A percentile compares a stretch with the other conserved stretches of the same genome.
These are phyloP conservation scores for Macroramphosus scolopax DNA, from an alignment of 2,797 vertebrate species.

Conservation along the genomic window DNA sequence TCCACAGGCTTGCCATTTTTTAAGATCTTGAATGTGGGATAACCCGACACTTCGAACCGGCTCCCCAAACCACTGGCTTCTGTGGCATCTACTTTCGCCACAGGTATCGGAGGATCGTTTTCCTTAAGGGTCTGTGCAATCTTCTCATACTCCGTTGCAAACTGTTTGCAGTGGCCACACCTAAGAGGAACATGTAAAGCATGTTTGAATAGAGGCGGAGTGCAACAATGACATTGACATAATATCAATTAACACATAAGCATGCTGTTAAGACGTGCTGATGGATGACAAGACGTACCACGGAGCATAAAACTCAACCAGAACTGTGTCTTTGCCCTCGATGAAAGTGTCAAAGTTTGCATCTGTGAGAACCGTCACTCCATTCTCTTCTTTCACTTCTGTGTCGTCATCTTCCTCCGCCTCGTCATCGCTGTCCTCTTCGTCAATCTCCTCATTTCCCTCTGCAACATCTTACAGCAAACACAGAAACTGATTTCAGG, in stretches of 20 bases:
- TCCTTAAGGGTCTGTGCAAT: constrained; percentile 89
- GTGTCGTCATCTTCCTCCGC: constrained; percentile 78
- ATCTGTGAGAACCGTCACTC: constrained; percentile 87
- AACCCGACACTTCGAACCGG: constrained; percentile 91
- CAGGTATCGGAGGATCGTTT: constrained; percentile 88
- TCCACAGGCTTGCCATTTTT: constrained; percentile 91
- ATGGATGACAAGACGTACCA: constrained; percentile 77
- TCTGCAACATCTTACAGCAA: constrained; percentile 45
- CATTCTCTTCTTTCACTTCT: constrained; percentile 93
- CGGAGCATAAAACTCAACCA: constrained; percentile 95
- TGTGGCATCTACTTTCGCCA: constrained; percentile 94
- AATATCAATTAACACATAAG: background rate
- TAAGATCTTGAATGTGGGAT: constrained; percentile 95
- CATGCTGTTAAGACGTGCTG: background rate
- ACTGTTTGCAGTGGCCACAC: constrained; percentile 98
- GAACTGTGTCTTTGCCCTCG: constrained; percentile 89
- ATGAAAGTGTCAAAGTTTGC: constrained; percentile 89
- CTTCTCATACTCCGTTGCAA: constrained; percentile 93
- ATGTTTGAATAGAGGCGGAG: no score
- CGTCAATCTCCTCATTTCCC: constrained; percentile 66
- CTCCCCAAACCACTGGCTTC: constrained; percentile 76
- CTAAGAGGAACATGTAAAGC: constrained; percentile 61
- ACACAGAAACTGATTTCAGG: background rate
- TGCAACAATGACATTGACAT: no score
- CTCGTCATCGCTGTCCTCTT: constrained; percentile 65